Evolutionary conservation across 1,140 invertebrate genomes (phyloP), one percentile per base, ranked within the genome.

Genomic region (Diprion similis): DNA sequence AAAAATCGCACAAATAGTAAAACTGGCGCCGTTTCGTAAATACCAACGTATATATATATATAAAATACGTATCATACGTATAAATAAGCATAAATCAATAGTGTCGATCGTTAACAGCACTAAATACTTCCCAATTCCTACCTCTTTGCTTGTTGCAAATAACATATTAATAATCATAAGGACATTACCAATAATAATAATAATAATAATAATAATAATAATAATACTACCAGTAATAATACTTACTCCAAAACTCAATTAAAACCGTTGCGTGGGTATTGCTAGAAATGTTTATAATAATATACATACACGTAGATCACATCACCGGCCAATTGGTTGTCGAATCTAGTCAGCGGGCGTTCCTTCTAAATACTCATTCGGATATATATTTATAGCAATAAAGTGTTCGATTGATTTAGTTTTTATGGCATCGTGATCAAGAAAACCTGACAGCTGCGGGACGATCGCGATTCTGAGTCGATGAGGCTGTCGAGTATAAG

Each of bases 131-230:
- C 51, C 51, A 15, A 59, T 59, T 15, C 51, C 51, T 59, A 59
- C 51, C 51, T 59, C 51, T 59, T 59, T 59, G 51, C 51, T 59
- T 59, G 11, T 59, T 59, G 51, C 51, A 59, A 59, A 59, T 59
- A 59, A 59, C 51, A 59, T 15, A 59, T 15, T 59, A 59, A 59
- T 59, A 59, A 15, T 59, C 51, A 59, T 13, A 59, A 17, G 1
- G 24, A 37, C 6, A 37, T 37, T 37, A 37, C n/a, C n/a, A 4
- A 37, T 3, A 37, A 37, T 37, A 37, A 17, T 7, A 64, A 15
- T 7, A 64, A 64, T 7, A 64, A 64, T 6, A 64, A 17, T 64
- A 17, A 15, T 64, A 15, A 64, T 64, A 15, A 15, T 64, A 64
- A 6, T 37, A 37, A 37, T 37, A 37, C 2, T 37, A 37, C 2